Conservation (phyloP, 2,888 invertebrate species). For the Uloborus plumipes region DNA sequence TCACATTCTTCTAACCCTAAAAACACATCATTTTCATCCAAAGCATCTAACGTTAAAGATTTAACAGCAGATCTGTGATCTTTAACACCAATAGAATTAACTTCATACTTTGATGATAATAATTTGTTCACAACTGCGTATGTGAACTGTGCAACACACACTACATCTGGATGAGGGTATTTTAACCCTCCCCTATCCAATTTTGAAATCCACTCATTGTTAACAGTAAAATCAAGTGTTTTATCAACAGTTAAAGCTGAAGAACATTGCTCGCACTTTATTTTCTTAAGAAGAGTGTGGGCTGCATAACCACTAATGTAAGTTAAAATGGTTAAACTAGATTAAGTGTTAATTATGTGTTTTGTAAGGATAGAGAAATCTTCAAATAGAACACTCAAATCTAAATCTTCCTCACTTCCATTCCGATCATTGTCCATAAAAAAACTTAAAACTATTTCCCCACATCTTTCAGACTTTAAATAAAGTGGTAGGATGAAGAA, state of each 20-base stretch:
- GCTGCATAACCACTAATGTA: slow-evolving; percentile 16
- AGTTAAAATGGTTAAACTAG: not conserved
- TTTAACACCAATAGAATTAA: not conserved
- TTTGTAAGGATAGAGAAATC: not conserved
- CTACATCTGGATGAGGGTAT: too few relatives aligned
- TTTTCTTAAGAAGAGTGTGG: not conserved
- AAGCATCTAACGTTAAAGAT: not conserved
- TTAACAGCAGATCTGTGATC: slow-evolving; percentile 9
- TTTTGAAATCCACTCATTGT: too few relatives aligned
- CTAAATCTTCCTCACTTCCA: not conserved
- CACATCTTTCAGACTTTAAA: slow-evolving; percentile 1
- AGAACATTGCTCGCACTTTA: too few relatives aligned
- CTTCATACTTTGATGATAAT: slow-evolving; percentile 1
- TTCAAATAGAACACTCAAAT: not conserved
- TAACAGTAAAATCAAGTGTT: not conserved
- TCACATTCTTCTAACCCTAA: too few relatives aligned
- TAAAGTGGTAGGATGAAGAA: slow-evolving; percentile 1
- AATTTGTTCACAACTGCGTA: slow-evolving; percentile 12
- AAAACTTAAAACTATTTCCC: not conserved
- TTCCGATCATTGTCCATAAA: not conserved
- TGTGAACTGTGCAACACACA: not conserved
- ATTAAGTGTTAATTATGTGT: not conserved
- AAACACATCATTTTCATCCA: slow-evolving; percentile 16
- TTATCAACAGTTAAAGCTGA: not conserved
- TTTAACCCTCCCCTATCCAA: too few relatives aligned